Base-by-base conservation (phyloP, 1,140 invertebrate genomes). In the Zaprionus ornatus region DNA sequence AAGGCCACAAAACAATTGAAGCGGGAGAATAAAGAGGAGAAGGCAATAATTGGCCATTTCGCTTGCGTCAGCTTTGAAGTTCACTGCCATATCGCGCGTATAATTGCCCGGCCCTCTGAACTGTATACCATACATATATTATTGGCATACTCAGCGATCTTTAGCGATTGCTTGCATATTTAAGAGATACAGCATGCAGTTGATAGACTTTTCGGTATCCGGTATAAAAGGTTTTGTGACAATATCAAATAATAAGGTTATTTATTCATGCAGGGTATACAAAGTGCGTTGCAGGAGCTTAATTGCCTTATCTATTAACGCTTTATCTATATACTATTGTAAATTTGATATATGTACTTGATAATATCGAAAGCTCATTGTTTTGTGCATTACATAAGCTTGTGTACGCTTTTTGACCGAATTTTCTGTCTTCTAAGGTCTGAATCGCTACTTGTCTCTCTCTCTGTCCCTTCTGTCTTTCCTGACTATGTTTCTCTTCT, bases 21-120 rank as follows among this genome's bases (percentile, higher is more conserved):
- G 15, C 23, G 1, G 1, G 7, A 17, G 15, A 29, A 42, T n/a
- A 37, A 50, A 17, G 5, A 27, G 17, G 27, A 19, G n/a, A 42
- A 42, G 40, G 40, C 23, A 61, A 54, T 61, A 61, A 61, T 60
- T 72, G 21, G 29, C 62, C 23, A 54, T 42, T 75, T 76, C 60
- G 57, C 57, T 74, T 77, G 60, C 74, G 77, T 73, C 74, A 72
- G 62, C 77, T 71, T 69, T 75, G 42, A 79, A 75, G 73, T 75
- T 65, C 72, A 72, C 57, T 57, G 32, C 66, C 25, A 64, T 57
- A 77, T 77, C 62, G 61, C 62, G 76, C 62, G 76, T 71, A 79
- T 79, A 76, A 79, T 79, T 72, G 48, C 25, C 54, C 37, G 67
- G 42, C 57, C 73, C 62, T 65, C 61, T 66, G 52, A 76, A 71